Percentiles rank a stretch among this genome's conserved stretches.
Conservation (phyloP, 2,888 invertebrate genomes). For the Amiota communis region DNA sequence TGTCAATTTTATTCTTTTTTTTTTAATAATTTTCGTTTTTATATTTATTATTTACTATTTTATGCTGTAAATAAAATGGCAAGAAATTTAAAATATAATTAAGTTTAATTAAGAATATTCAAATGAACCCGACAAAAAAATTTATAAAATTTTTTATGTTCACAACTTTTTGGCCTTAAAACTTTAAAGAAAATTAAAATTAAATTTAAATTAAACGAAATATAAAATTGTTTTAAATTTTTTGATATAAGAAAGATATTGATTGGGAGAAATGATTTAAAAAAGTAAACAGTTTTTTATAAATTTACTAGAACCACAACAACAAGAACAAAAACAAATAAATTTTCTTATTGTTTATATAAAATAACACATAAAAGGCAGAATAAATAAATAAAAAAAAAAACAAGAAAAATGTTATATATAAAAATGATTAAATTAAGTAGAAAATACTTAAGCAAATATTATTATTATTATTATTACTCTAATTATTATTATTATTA, state of each 20-base stretch:
- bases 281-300: too few relatives aligned
- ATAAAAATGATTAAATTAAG: constrained; percentile 14
- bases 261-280: too few relatives aligned
- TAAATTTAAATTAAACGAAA: too few relatives aligned
- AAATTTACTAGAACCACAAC: too few relatives aligned
- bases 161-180: too few relatives aligned
- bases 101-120: not conserved
- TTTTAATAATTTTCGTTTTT: not conserved
- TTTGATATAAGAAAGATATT: too few relatives aligned
- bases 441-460: not conserved
- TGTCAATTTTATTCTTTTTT: not conserved
- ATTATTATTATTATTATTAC: not conserved
- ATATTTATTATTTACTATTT: not conserved
- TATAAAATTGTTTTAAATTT: too few relatives aligned
- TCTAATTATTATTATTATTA: not conserved
- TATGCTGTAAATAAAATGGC: not conserved
- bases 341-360: too few relatives aligned
- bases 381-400: not conserved
- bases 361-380: too few relatives aligned
- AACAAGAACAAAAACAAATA: too few relatives aligned
- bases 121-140: not conserved
- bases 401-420: constrained; percentile 32
- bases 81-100: not conserved
- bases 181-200: too few relatives aligned
- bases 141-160: too few relatives aligned